Conservation (phyloP, 2,888 invertebrate species). For the Sarcophaga subvicina region DNA sequence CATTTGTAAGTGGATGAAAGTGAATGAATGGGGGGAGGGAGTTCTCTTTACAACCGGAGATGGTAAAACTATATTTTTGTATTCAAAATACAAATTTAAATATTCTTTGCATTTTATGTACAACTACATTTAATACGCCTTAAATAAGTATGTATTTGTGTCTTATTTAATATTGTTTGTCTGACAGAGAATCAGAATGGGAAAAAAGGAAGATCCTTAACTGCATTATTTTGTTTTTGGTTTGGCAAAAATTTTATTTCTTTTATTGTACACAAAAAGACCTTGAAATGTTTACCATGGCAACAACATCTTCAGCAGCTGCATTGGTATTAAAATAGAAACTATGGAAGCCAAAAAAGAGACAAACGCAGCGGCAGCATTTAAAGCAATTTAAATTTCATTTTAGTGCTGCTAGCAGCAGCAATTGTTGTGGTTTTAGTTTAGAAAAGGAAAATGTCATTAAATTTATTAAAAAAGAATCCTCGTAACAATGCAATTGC, state of each 20-base stretch:
- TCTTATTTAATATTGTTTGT: slow-evolving; percentile 28
- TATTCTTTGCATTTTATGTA: slow-evolving; percentile 29
- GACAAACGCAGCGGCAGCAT: too few species aligned
- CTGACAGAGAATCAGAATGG: not conserved
- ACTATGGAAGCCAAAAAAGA: too few species aligned
- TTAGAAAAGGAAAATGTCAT: too few species aligned
- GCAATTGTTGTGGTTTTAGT: not conserved
- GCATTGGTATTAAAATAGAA: too few species aligned
- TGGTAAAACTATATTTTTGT: too few species aligned
- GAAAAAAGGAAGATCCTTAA: slow-evolving; percentile 30
- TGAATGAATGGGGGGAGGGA: too few species aligned
- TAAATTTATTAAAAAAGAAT: too few species aligned
- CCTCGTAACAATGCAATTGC: too few species aligned
- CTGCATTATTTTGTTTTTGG: slow-evolving; percentile 56
- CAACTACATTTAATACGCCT: not conserved
- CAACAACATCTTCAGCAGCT: slow-evolving; percentile 1
- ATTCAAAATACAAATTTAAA: slow-evolving; percentile 15
- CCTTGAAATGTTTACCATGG: slow-evolving; percentile 56
- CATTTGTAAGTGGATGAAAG: too few species aligned
- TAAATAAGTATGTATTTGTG: not conserved
- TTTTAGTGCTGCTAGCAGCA: not conserved
- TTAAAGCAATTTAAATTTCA: too few species aligned
- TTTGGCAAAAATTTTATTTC: slow-evolving; percentile 17
- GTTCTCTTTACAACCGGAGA: too few species aligned
- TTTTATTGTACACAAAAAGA: slow-evolving; percentile 45